A percentile compares a stretch with the other conserved stretches of the same genome.
These are phyloP conservation scores for Laupala kohalensis DNA, from an alignment of 1,140 invertebrate species.

Conservation along the genomic window DNA sequence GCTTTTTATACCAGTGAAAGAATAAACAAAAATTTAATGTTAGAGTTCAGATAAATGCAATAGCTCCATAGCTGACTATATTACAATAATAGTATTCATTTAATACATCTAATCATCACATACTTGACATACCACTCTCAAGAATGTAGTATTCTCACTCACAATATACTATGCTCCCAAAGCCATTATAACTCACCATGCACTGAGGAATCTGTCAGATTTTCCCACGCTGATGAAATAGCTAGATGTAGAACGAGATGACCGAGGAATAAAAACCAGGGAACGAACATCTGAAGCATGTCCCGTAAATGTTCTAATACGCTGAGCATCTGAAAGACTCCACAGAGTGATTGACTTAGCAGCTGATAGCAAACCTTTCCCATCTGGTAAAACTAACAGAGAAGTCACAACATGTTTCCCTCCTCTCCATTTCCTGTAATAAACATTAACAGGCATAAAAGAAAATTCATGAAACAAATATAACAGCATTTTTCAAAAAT, in stretches of 20 bases:
- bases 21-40: too few relatives aligned
- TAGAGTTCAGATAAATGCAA: too few relatives aligned
- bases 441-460: not conserved
- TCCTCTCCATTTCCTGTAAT: slow-evolving; percentile 41
- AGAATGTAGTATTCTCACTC: too few relatives aligned
- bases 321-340: slow-evolving; percentile 40
- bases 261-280: slow-evolving; percentile 32
- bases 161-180: too few relatives aligned
- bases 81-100: too few relatives aligned
- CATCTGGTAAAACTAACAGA: slow-evolving; percentile 46
- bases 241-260: slow-evolving; percentile 17
- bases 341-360: slow-evolving; percentile 50
- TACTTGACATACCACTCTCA: too few relatives aligned
- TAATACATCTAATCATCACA: too few relatives aligned
- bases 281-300: slow-evolving; percentile 47
- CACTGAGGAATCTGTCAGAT: slow-evolving; percentile 41
- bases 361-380: slow-evolving; percentile 46
- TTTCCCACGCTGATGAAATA: slow-evolving; percentile 49
- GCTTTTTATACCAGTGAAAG: too few relatives aligned
- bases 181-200: slow-evolving; percentile 48
- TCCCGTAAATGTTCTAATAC: slow-evolving; percentile 49
- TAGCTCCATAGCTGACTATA: too few relatives aligned
- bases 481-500: not conserved
- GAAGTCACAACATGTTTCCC: slow-evolving; percentile 50
- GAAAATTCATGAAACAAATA: not conserved